phyloP scores from a whole-genome alignment of 2,113 vertebrate genomes.

The Pseudonaja textilis region DNA sequence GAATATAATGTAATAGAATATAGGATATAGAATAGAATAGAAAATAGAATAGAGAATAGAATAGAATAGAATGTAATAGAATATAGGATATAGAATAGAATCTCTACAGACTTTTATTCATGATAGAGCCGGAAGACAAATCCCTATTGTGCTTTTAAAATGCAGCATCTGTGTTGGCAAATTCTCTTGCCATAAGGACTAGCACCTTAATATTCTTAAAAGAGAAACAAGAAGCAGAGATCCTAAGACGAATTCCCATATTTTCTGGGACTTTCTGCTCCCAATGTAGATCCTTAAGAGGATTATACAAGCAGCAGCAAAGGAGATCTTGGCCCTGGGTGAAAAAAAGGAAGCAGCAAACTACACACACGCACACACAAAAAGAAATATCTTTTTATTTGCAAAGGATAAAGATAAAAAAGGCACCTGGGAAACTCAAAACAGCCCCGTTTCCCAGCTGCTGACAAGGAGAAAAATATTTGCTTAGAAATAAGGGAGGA shows the following conservation, averaged over 20 bases:
- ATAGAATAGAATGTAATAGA: too few species aligned
- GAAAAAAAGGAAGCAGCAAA: too few species aligned
- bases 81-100: too few species aligned
- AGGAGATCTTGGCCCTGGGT: neutral
- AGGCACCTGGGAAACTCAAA: constrained; percentile 9
- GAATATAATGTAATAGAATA: too few species aligned
- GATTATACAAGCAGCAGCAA: neutral
- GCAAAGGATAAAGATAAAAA: neutral
- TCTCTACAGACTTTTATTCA: too few species aligned
- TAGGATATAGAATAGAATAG: too few species aligned
- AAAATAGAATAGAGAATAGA: too few species aligned
- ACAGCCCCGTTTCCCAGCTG: constrained; percentile 16
- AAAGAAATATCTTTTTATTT: neutral
- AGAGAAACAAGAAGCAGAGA: neutral
- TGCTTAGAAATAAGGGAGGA: neutral
- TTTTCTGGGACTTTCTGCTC: neutral
- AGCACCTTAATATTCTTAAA: neutral
- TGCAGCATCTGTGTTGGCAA: neutral
- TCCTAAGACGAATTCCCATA: neutral
- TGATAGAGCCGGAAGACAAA: neutral
- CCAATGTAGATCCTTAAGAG: neutral
- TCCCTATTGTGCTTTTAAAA: neutral
- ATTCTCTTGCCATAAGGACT: neutral
- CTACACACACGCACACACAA: neutral
- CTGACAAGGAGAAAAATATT: neutral